phyloP scores from a whole-genome alignment of 37 sponge, comb jelly and placozoan species.

The Petrosia ficiformis region DNA sequence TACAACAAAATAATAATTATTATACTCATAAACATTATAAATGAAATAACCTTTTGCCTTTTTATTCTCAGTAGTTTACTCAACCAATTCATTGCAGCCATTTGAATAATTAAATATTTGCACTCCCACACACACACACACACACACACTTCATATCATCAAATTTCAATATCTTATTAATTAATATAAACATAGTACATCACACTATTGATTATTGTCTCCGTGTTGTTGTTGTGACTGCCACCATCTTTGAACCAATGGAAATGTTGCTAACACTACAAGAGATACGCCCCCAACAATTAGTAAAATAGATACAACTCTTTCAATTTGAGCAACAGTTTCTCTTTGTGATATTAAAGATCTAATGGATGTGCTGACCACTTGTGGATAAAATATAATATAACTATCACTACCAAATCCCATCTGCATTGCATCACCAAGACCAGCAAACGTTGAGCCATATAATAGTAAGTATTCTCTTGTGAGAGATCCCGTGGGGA shows the following conservation, averaged over 20 bases:
- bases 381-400: slow-evolving; percentile 38
- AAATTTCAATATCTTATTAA: no score
- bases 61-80: no score
- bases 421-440: slow-evolving; percentile 43
- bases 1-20: no score
- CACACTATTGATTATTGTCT: no score
- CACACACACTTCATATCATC: background rate
- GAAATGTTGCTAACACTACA: slow-evolving; percentile 23
- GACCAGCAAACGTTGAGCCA: slow-evolving; percentile 55
- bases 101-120: no score
- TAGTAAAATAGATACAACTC: slow-evolving; percentile 43
- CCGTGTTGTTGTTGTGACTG: no score
- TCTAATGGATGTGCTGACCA: slow-evolving; percentile 38
- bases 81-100: no score
- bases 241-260: no score
- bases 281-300: slow-evolving; percentile 50
- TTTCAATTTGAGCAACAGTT: slow-evolving; percentile 24
- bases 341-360: slow-evolving; percentile 44
- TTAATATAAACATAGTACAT: no score
- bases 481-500: slow-evolving; percentile 54
- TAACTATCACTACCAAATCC: slow-evolving; percentile 12
- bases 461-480: slow-evolving; percentile 57
- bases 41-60: no score
- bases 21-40: no score
- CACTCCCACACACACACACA: background rate